phyloP scores from a whole-genome alignment of 2,797 vertebrate genomes.

The Melanotaenia trifasciata region DNA sequence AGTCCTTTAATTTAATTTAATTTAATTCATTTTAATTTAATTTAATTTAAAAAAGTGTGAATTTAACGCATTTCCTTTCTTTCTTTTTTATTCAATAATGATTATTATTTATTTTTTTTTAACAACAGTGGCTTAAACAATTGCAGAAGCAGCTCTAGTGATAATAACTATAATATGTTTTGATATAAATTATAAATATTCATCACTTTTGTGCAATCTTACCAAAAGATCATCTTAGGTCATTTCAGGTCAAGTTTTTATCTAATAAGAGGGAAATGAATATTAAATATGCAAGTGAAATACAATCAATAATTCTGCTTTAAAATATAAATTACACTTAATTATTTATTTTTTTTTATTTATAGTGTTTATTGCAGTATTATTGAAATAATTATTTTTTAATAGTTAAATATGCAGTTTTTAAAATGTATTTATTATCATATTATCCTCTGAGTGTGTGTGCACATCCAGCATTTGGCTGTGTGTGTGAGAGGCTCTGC shows the following conservation, averaged over 20 bases:
- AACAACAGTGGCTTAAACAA: too few species aligned
- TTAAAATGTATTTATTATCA: background rate
- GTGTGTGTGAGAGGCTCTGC: conserved; percentile 26
- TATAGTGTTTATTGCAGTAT: background rate
- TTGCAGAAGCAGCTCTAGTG: background rate
- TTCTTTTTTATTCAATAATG: too few species aligned
- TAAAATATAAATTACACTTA: background rate
- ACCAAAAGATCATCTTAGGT: background rate
- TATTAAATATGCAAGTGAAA: background rate
- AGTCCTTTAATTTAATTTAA: background rate
- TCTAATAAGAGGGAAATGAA: background rate
- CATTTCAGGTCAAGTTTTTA: background rate
- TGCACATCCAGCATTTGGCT: conserved; percentile 9
- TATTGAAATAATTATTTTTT: background rate
- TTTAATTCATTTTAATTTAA: background rate
- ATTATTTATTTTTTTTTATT: background rate
- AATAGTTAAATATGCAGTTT: conserved; percentile 7
- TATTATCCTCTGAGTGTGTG: background rate
- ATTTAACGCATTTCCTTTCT: too few species aligned
- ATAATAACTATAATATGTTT: background rate
- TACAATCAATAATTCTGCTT: conserved; percentile 5
- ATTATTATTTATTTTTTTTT: too few species aligned
- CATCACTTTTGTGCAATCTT: conserved; percentile 4
- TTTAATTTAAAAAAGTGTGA: background rate
- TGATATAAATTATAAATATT: conserved; percentile 21